Conservation (phyloP, 2,888 invertebrate genomes). For the Drosophila neonasuta region DNA sequence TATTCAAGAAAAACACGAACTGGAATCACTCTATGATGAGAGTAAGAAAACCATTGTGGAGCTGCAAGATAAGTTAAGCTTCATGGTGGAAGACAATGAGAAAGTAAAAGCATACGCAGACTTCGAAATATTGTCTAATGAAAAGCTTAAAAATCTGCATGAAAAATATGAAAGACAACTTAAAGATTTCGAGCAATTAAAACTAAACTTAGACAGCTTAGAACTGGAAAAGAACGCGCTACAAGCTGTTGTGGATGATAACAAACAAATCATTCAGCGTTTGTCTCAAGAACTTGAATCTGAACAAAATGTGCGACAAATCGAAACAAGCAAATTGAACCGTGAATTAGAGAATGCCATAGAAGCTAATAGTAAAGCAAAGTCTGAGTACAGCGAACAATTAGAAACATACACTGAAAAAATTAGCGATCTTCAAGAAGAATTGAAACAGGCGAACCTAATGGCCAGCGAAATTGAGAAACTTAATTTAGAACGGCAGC, state of each 20-base stretch:
- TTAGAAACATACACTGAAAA: slow-evolving; percentile 36
- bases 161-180: slow-evolving; percentile 32
- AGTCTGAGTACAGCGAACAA: slow-evolving; percentile 14
- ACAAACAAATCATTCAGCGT: slow-evolving; percentile 15
- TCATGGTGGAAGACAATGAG: neutral
- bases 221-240: slow-evolving; percentile 32
- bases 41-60: slow-evolving; percentile 44
- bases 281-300: slow-evolving; percentile 17
- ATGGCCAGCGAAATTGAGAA: slow-evolving; percentile 12
- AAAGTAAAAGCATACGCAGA: neutral
- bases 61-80: slow-evolving; percentile 23
- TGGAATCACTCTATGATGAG: slow-evolving; percentile 43
- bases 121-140: neutral
- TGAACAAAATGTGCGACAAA: slow-evolving; percentile 23
- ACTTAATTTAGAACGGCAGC: slow-evolving; percentile 1
- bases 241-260: slow-evolving; percentile 24
- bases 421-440: slow-evolving; percentile 20
- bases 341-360: neutral
- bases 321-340: slow-evolving; percentile 9
- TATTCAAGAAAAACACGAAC: slow-evolving; percentile 44
- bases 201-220: slow-evolving; percentile 22
- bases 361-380: neutral
- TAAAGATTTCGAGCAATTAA: slow-evolving; percentile 28
- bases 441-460: slow-evolving; percentile 8
- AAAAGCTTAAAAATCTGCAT: slow-evolving; percentile 18